A percentile compares a stretch with the other conserved stretches of the same genome.
These are phyloP conservation scores for Antennarius maculatus DNA, from an alignment of 2,797 vertebrate genomes.

Conservation along the genomic window DNA sequence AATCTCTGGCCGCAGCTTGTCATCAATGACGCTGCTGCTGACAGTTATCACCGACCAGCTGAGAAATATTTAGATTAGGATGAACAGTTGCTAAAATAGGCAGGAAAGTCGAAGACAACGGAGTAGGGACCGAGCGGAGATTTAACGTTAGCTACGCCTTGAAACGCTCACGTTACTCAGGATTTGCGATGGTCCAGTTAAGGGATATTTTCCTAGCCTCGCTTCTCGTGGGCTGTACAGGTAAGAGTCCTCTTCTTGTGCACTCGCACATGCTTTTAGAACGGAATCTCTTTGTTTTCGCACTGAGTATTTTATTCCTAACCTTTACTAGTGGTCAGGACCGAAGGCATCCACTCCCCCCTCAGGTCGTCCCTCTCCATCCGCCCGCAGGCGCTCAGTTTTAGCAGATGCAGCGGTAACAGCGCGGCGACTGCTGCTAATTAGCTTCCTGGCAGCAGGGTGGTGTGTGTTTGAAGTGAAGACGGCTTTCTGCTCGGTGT, in stretches of 20 bases:
- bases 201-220: slow-evolving; percentile 71
- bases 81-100: slow-evolving; percentile 57
- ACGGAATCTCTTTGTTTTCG: background rate
- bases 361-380: slow-evolving; percentile 39
- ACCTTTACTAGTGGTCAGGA: slow-evolving; percentile 35
- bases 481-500: slow-evolving; percentile 27
- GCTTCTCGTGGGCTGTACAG: slow-evolving; percentile 77
- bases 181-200: slow-evolving; percentile 78
- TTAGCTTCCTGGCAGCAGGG: slow-evolving; percentile 55
- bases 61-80: slow-evolving; percentile 47
- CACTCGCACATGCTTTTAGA: background rate
- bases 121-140: slow-evolving; percentile 49
- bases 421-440: slow-evolving; percentile 63
- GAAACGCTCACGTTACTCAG: slow-evolving; percentile 58
- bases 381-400: slow-evolving; percentile 52
- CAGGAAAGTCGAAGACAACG: slow-evolving; percentile 28
- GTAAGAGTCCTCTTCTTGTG: slow-evolving; percentile 52
- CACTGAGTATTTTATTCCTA: background rate
- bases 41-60: slow-evolving; percentile 48
- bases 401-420: slow-evolving; percentile 63
- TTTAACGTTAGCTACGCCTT: slow-evolving; percentile 54
- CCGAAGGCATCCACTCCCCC: slow-evolving; percentile 43
- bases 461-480: slow-evolving; percentile 30
- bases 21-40: slow-evolving; percentile 36
- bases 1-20: slow-evolving; percentile 59